Percentiles rank a stretch among this genome's conserved stretches.
Conservation (phyloP, 2,888 invertebrate species). For the Drosophila silvestris region DNA sequence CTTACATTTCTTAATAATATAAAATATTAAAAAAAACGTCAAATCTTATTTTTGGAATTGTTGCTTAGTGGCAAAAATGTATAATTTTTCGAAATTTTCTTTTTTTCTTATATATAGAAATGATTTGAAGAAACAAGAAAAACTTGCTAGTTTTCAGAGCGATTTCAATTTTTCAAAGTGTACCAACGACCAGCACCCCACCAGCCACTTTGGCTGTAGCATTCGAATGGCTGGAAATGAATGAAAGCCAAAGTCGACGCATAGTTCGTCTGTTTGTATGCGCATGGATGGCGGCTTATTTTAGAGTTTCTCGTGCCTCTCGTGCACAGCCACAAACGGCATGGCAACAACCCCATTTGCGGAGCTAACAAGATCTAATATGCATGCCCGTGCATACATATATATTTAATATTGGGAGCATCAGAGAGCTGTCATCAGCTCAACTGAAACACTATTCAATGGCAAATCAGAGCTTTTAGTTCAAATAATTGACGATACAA, state of each 20-base stretch:
- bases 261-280: constrained; percentile 43
- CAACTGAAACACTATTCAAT: background rate
- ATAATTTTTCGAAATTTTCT: background rate
- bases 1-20: background rate
- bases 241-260: constrained; percentile 53
- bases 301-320: constrained; percentile 10
- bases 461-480: background rate
- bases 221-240: constrained; percentile 58
- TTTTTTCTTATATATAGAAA: background rate
- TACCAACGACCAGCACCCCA: background rate
- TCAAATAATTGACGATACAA: background rate
- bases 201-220: constrained; percentile 12
- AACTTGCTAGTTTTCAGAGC: background rate
- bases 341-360: constrained; percentile 3
- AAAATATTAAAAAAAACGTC: no score
- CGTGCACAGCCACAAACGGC: background rate
- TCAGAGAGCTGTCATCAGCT: background rate
- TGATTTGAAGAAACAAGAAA: background rate
- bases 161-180: background rate
- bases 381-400: background rate
- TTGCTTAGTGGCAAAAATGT: no score
- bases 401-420: background rate
- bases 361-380: background rate
- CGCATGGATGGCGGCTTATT: constrained; percentile 41
- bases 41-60: no score